Conservation (phyloP, 1,140 invertebrate species). For the Hermetia illucens region DNA sequence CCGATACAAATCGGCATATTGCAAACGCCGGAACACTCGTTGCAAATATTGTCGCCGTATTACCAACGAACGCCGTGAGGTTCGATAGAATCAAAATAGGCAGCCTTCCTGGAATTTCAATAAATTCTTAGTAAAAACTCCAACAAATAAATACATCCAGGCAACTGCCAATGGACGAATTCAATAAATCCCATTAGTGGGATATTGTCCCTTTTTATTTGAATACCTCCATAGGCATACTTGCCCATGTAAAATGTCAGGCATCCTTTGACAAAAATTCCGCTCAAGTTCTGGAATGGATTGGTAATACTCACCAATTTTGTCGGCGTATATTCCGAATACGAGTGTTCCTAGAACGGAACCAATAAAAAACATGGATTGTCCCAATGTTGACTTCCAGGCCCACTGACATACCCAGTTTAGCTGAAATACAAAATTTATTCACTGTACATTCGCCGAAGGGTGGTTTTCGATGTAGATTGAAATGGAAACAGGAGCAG, state of each 20-base stretch:
- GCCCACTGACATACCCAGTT: conserved; percentile 39
- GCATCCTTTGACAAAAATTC: too few relatives aligned
- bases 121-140: too few relatives aligned
- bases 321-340: conserved; percentile 36
- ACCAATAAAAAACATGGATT: conserved; percentile 40
- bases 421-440: conserved; percentile 19
- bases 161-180: too few relatives aligned
- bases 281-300: too few relatives aligned
- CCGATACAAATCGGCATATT: conserved; percentile 34
- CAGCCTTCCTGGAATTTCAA: conserved; percentile 28
- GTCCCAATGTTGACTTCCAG: conserved; percentile 37
- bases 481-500: too few relatives aligned
- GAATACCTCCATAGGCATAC: too few relatives aligned
- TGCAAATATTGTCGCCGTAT: conserved; percentile 32
- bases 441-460: too few relatives aligned
- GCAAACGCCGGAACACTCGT: conserved; percentile 28
- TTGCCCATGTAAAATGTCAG: too few relatives aligned
- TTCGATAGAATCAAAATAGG: conserved; percentile 35
- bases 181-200: too few relatives aligned
- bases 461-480: too few relatives aligned
- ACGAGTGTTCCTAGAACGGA: conserved; percentile 35
- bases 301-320: conserved; percentile 29
- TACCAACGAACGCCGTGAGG: conserved; percentile 32
- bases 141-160: too few relatives aligned
- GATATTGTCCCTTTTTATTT: too few relatives aligned